phyloP scores from a whole-genome alignment of 1,140 invertebrate genomes.

The Drosophila orosa region DNA sequence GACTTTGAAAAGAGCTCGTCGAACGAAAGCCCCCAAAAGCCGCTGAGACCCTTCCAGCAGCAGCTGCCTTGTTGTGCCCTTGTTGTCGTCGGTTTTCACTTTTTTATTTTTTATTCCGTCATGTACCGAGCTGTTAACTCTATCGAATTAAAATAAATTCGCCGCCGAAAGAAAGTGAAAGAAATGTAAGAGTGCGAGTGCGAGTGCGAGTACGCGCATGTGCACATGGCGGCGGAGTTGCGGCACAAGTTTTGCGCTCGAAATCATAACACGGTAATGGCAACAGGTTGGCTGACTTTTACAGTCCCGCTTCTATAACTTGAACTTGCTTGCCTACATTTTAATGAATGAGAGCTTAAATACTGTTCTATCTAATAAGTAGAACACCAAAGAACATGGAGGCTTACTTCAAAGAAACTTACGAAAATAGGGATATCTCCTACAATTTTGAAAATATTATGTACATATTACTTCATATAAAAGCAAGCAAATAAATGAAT shows the following conservation, averaged over 20 bases:
- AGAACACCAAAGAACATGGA: not conserved
- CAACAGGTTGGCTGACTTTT: constrained; percentile 56
- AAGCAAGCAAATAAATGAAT: too few relatives aligned
- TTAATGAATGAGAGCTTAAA: not conserved
- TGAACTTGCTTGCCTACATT: constrained; percentile 9
- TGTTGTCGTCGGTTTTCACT: constrained; percentile 71
- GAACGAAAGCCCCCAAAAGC: constrained; percentile 19
- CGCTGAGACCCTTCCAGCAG: constrained; percentile 31
- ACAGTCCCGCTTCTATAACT: constrained; percentile 24
- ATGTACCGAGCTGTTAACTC: constrained; percentile 59
- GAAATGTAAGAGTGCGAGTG: constrained; percentile 38
- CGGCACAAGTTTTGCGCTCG: constrained; percentile 55
- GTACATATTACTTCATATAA: not conserved
- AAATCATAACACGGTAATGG: constrained; percentile 55
- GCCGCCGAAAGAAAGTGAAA: constrained; percentile 47
- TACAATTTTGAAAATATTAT: too few relatives aligned
- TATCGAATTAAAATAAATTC: constrained; percentile 68
- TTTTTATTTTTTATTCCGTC: constrained; percentile 50
- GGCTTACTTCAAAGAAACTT: too few relatives aligned
- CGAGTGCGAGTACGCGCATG: constrained; percentile 18
- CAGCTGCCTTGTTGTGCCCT: constrained; percentile 49
- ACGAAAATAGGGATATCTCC: too few relatives aligned
- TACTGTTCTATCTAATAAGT: not conserved
- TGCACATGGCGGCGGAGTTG: constrained; percentile 52
- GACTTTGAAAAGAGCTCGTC: constrained; percentile 63